Conservation (phyloP, 2,797 vertebrate genomes). For the Karalla daura region DNA sequence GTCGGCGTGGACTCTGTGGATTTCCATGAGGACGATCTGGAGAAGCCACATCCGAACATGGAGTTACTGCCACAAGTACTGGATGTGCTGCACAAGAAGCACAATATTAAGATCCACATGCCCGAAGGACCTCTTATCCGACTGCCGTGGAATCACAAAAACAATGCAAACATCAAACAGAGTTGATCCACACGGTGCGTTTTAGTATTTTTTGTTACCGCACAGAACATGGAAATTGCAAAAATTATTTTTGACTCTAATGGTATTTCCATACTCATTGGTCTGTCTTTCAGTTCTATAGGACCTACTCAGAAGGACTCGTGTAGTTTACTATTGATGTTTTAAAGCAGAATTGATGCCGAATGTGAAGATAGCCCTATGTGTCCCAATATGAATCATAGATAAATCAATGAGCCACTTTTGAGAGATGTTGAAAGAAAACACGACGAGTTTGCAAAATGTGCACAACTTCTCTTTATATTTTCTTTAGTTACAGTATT, state of each 20-base stretch:
- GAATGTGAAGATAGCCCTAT: neutral
- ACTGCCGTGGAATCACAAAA: neutral
- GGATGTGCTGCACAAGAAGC: constrained; percentile 75
- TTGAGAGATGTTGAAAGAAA: neutral
- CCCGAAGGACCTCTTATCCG: constrained; percentile 38
- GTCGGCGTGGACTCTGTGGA: constrained; percentile 6
- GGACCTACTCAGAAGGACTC: neutral
- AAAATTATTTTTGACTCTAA: neutral
- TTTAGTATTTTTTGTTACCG: neutral
- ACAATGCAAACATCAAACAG: neutral
- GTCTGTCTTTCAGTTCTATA: neutral
- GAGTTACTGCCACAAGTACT: constrained; percentile 82
- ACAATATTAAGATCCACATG: constrained; percentile 83
- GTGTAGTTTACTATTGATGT: neutral
- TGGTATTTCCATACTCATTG: neutral
- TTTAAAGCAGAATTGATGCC: neutral
- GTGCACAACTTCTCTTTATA: constrained; percentile 34
- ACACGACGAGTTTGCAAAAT: constrained; percentile 3
- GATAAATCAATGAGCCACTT: too few species aligned
- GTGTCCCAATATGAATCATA: too few species aligned
- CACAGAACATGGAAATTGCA: neutral
- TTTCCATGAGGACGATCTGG: constrained; percentile 35
- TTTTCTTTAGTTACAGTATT: constrained; percentile 32
- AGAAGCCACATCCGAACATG: constrained; percentile 68
- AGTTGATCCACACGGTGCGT: neutral